Percentiles rank a stretch among this genome's conserved stretches.
These are phyloP conservation scores for Psittacula echo DNA, from an alignment of 2,797 vertebrate genomes.

Conservation along the genomic window DNA sequence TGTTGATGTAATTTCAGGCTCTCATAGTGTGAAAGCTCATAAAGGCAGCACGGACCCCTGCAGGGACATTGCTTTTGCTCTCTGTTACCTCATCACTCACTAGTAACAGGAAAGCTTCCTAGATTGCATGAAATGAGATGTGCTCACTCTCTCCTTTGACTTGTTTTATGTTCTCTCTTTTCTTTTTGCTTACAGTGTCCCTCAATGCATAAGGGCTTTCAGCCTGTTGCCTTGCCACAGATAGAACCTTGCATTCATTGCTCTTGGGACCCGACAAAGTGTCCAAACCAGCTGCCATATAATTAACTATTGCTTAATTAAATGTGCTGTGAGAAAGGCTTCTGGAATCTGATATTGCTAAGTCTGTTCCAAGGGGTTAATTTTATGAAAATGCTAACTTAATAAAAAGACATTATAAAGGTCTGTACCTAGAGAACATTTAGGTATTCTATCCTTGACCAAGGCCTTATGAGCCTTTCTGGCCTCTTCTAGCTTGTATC, in stretches of 20 bases:
- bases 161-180: neutral
- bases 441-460: neutral
- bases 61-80: neutral
- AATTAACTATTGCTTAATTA: neutral
- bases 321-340: neutral
- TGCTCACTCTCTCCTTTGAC: neutral
- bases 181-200: neutral
- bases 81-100: neutral
- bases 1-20: conserved; percentile 12
- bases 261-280: neutral
- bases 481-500: neutral
- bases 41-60: neutral
- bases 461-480: neutral
- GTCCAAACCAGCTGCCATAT: neutral
- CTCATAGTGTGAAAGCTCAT: neutral
- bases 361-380: neutral
- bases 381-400: neutral
- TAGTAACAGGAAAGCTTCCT: neutral
- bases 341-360: neutral
- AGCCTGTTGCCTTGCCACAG: neutral
- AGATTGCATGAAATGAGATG: neutral
- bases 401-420: neutral
- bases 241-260: neutral
- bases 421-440: neutral
- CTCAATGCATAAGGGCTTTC: neutral